A percentile compares a stretch with the other conserved stretches of the same genome.
Conservation (phyloP, 2,888 invertebrate genomes). For the Tachina grossa region DNA sequence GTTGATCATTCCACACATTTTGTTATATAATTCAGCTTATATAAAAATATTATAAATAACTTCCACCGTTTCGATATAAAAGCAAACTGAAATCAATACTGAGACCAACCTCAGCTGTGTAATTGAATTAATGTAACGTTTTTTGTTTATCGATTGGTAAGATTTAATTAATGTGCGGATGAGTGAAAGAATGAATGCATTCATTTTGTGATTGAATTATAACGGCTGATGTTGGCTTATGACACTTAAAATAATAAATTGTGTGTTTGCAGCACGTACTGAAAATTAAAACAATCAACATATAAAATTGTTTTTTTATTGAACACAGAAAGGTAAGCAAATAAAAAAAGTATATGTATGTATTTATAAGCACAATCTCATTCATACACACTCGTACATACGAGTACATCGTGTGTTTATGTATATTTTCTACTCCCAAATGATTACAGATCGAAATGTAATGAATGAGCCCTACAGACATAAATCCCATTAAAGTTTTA, state of each 20-base stretch:
- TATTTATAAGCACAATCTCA: no score
- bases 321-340: constrained; percentile 12
- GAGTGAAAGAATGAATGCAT: constrained; percentile 18
- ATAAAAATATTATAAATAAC: neutral
- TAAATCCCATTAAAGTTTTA: neutral
- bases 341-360: neutral
- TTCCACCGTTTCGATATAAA: neutral
- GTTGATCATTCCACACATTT: no score
- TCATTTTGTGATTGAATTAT: constrained; percentile 67
- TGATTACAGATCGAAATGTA: constrained; percentile 29
- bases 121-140: constrained; percentile 10
- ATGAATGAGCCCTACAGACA: constrained; percentile 16
- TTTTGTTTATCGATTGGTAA: constrained; percentile 8
- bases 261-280: constrained; percentile 67
- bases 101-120: constrained; percentile 15
- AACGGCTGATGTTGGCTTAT: constrained; percentile 68
- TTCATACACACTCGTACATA: no score
- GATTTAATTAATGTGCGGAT: constrained; percentile 21
- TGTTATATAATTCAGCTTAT: no score
- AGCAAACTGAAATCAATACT: constrained; percentile 24
- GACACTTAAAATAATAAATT: constrained; percentile 66
- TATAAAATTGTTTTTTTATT: constrained; percentile 32
- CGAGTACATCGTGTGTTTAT: neutral
- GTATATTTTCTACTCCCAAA: constrained; percentile 9
- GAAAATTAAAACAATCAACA: constrained; percentile 61